Evolutionary conservation across 2,113 vertebrate species (phyloP).

Genomic region (Plecturocebus donacophilus): DNA sequence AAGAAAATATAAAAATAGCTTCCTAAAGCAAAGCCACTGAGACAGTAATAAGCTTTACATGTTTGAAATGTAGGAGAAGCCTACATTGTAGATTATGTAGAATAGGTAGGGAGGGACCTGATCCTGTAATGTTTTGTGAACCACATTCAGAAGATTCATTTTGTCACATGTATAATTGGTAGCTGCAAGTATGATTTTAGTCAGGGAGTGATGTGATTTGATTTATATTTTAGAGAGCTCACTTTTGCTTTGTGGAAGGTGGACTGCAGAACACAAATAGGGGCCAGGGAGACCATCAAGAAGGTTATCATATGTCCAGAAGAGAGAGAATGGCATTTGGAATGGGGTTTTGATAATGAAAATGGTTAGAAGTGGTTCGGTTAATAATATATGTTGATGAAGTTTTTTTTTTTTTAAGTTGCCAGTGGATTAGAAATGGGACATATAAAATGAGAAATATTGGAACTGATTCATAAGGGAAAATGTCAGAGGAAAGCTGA

Average conservation of each 20-base stretch:
- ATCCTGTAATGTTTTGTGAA: background rate
- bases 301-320: no score
- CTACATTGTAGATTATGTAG: background rate
- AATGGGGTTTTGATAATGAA: background rate
- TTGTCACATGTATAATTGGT: background rate
- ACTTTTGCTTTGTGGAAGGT: background rate
- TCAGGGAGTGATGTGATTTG: background rate
- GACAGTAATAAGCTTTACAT: background rate
- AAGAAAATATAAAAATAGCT: background rate
- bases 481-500: background rate
- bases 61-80: background rate
- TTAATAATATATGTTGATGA: background rate
- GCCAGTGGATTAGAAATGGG: background rate
- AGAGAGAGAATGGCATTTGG: background rate
- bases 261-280: background rate
- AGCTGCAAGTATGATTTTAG: background rate
- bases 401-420: background rate
- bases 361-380: background rate
- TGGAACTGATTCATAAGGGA: background rate
- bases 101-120: background rate
- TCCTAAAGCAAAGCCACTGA: background rate
- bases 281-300: background rate
- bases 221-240: background rate
- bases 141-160: background rate
- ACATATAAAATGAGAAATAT: background rate